Percentiles rank a stretch among this genome's conserved stretches.
Evolutionary conservation across 2,797 vertebrate genomes (phyloP).

Genomic region (Leucoraja ocellata): DNA sequence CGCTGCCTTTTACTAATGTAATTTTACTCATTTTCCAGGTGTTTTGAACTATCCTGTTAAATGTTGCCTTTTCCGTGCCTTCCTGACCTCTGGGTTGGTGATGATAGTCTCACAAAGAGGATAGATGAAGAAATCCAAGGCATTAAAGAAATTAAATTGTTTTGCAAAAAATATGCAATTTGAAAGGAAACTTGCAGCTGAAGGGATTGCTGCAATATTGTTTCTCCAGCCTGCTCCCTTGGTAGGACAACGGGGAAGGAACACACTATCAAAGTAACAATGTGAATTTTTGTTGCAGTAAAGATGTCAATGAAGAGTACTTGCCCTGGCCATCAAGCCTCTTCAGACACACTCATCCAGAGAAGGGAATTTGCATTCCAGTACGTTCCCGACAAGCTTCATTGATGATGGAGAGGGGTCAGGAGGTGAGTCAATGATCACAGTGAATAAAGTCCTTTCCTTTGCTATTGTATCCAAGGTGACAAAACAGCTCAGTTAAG

Average conservation of each 20-base stretch:
- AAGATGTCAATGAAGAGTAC: background rate
- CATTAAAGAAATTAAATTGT: background rate
- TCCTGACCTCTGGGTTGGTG: background rate
- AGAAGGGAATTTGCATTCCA: background rate
- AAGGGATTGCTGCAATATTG: background rate
- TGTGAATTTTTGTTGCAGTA: background rate
- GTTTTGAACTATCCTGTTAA: background rate
- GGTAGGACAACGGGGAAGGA: background rate
- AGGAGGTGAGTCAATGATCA: background rate
- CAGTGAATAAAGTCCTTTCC: background rate
- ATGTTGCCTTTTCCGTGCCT: background rate
- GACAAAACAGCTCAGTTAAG: background rate
- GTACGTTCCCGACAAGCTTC: background rate
- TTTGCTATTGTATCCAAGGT: conserved; percentile 1
- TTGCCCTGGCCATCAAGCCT: background rate
- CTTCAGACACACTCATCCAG: background rate
- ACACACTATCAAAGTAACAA: background rate
- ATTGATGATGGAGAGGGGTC: background rate
- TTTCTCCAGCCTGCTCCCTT: background rate
- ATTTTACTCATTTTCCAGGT: background rate
- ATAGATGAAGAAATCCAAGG: background rate
- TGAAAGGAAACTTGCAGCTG: background rate
- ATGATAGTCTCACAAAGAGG: background rate
- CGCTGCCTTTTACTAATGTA: background rate
- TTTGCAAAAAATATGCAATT: background rate